These are phyloP conservation scores for Callipepla squamata DNA, from an alignment of 2,113 vertebrate genomes.

Conservation along the genomic window DNA sequence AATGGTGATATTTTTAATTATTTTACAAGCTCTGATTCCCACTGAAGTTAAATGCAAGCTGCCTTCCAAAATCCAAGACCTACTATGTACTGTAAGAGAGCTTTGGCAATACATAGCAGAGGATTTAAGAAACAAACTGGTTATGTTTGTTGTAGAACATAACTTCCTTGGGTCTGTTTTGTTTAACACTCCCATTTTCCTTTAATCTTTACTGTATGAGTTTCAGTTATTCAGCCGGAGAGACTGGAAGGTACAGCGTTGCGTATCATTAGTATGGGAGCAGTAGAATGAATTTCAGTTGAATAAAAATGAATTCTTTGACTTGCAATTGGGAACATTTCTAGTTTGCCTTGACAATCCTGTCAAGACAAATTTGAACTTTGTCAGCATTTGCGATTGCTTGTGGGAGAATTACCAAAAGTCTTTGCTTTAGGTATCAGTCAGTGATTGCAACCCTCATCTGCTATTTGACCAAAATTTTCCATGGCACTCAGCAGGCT, in stretches of 20 bases:
- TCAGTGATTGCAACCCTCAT: conserved; percentile 69
- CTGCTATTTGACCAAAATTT: conserved; percentile 74
- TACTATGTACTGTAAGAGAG: neutral
- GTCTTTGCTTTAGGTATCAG: conserved; percentile 68
- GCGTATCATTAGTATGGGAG: conserved; percentile 48
- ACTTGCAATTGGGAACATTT: conserved; percentile 57
- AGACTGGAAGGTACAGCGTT: neutral
- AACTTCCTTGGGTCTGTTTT: neutral
- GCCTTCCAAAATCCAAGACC: neutral
- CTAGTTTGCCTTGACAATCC: conserved; percentile 62
- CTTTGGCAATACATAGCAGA: neutral
- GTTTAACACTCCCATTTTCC: neutral
- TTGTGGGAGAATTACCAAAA: conserved; percentile 50
- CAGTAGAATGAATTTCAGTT: conserved; percentile 44
- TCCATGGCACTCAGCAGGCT: conserved; percentile 67
- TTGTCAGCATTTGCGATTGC: conserved; percentile 55
- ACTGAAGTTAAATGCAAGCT: neutral
- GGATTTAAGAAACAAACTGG: neutral
- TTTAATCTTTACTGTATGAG: neutral
- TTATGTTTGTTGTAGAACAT: neutral
- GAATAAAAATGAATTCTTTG: conserved; percentile 57
- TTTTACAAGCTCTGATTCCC: neutral
- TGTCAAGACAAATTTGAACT: conserved; percentile 71
- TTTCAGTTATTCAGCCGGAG: neutral
- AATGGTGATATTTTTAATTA: neutral